Evolutionary conservation across 2,797 vertebrate genomes (phyloP).

Genomic region (Acipenser ruthenus): DNA sequence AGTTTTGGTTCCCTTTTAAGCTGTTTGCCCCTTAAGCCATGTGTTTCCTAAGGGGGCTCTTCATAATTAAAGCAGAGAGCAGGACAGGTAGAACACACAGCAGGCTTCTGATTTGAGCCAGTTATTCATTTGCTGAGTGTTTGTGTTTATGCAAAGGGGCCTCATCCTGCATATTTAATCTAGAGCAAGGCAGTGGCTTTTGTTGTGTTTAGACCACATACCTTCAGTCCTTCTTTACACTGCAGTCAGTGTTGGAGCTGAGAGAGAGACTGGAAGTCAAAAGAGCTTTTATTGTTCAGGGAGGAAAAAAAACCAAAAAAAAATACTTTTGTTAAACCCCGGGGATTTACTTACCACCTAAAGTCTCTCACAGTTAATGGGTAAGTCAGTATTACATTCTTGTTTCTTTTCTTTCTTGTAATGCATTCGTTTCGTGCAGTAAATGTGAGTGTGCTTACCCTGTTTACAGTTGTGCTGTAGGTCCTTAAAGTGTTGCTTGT

Average conservation of each 20-base stretch:
- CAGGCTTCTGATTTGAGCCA: conserved; percentile 75
- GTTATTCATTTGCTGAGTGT: conserved; percentile 91
- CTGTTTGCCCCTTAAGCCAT: conserved; percentile 8
- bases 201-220: conserved; percentile 97
- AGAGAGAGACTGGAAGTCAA: conserved; percentile 48
- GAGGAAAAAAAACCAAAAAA: conserved; percentile 3
- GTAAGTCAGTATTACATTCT: conserved; percentile 70
- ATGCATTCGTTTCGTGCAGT: not conserved
- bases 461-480: not conserved
- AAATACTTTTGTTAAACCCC: conserved; percentile 20
- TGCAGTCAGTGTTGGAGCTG: conserved; percentile 55
- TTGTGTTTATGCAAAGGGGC: conserved; percentile 97
- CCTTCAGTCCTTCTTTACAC: conserved; percentile 79
- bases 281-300: conserved; percentile 40
- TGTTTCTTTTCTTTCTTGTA: conserved; percentile 42
- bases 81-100: conserved; percentile 85
- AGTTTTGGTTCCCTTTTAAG: not conserved
- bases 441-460: conserved; percentile 1
- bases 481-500: not conserved
- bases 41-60: conserved; percentile 6
- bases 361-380: conserved; percentile 62
- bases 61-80: conserved; percentile 41
- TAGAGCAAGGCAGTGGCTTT: conserved; percentile 85
- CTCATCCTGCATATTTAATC: conserved; percentile 97
- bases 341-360: conserved; percentile 42